A percentile compares a stretch with the other conserved stretches of the same genome.
Evolutionary conservation across 1,140 invertebrate genomes (phyloP).

Genomic region (Drosophila busckii): DNA sequence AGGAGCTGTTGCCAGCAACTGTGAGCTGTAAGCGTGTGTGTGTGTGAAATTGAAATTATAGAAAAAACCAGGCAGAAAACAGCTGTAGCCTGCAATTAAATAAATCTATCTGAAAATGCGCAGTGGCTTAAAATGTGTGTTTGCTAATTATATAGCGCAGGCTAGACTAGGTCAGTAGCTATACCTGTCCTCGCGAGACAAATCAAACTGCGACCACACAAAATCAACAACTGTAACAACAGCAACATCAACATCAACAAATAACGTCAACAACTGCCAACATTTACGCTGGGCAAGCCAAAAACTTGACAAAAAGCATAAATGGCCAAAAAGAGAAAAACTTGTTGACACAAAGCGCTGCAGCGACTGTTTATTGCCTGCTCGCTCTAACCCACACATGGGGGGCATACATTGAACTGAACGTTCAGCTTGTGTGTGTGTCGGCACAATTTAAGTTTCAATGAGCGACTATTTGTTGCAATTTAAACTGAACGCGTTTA

Average conservation of each 20-base stretch:
- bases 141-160: neutral
- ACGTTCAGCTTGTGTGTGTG: slow-evolving; percentile 64
- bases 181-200: slow-evolving; percentile 35
- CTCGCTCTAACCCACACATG: slow-evolving; percentile 29
- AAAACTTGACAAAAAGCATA: slow-evolving; percentile 41
- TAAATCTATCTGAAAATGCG: no score
- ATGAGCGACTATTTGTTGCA: slow-evolving; percentile 77
- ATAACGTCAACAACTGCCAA: slow-evolving; percentile 57
- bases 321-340: slow-evolving; percentile 69
- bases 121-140: neutral
- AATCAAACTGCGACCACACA: slow-evolving; percentile 71
- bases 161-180: slow-evolving; percentile 1
- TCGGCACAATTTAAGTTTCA: slow-evolving; percentile 77
- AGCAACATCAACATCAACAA: slow-evolving; percentile 15
- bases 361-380: slow-evolving; percentile 26
- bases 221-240: slow-evolving; percentile 22
- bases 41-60: slow-evolving; percentile 61
- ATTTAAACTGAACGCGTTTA: slow-evolving; percentile 76
- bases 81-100: slow-evolving; percentile 62
- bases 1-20: neutral
- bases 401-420: slow-evolving; percentile 3
- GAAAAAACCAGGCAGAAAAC: slow-evolving; percentile 55
- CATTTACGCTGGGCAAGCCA: slow-evolving; percentile 18
- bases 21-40: slow-evolving; percentile 4
- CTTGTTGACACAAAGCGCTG: slow-evolving; percentile 69